A percentile compares a stretch with the other conserved stretches of the same genome.
These are phyloP conservation scores for Oscheius myriophilus DNA, from an alignment of 2,888 invertebrate genomes.

Conservation along the genomic window DNA sequence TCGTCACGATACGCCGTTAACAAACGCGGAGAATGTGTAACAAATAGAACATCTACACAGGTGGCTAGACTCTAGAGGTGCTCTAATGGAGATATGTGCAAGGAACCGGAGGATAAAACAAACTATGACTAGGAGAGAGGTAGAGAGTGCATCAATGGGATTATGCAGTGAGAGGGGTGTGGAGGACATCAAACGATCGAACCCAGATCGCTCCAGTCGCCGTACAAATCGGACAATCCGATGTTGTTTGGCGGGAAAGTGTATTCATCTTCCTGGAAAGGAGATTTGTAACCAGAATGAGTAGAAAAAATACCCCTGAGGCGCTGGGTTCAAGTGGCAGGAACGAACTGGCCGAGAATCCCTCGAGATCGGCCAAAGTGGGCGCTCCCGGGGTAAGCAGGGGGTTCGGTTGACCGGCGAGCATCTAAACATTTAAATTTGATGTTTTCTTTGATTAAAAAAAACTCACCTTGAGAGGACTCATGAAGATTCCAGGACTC, in stretches of 20 bases:
- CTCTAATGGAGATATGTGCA: too few species aligned
- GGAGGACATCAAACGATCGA: too few species aligned
- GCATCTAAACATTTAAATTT: slow-evolving; percentile 10
- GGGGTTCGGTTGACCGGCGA: slow-evolving; percentile 2
- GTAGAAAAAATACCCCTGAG: neutral
- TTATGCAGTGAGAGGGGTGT: too few species aligned
- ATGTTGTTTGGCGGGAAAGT: neutral
- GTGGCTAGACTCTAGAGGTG: too few species aligned
- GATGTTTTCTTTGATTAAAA: neutral
- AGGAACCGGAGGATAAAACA: too few species aligned
- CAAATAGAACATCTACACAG: too few species aligned
- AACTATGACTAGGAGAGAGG: too few species aligned
- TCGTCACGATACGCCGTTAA: too few species aligned
- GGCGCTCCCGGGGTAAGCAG: slow-evolving; percentile 11
- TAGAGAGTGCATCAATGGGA: too few species aligned
- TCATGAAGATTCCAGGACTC: slow-evolving; percentile 26
- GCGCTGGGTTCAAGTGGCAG: slow-evolving; percentile 15
- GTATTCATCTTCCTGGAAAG: slow-evolving; percentile 8
- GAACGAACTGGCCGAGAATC: slow-evolving; percentile 2
- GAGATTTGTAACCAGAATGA: neutral
- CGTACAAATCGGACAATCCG: slow-evolving; percentile 9
- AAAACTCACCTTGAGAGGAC: slow-evolving; percentile 27
- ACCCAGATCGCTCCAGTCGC: neutral
- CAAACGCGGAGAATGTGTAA: too few species aligned
- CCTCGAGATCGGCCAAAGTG: slow-evolving; percentile 12